Conservation (phyloP, 2,113 vertebrate species). For the Martes martes region DNA sequence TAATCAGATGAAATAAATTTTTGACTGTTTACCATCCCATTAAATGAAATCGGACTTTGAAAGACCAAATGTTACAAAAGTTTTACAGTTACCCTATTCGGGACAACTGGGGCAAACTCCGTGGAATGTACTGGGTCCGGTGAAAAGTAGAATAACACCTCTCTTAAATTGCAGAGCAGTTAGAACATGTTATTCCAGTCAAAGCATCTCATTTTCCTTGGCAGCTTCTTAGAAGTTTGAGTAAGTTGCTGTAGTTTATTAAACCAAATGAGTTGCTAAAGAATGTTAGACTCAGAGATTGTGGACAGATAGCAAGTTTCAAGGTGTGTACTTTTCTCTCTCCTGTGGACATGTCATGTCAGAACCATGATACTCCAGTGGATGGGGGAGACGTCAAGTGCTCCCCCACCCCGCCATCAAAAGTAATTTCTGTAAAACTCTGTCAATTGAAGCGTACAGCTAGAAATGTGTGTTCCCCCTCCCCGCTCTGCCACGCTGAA, state of each 20-base stretch:
- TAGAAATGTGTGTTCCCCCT: not conserved
- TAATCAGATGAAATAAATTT: not conserved
- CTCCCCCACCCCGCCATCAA: not conserved
- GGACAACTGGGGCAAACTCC: not conserved
- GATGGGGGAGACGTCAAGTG: not conserved
- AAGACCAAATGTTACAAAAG: not conserved
- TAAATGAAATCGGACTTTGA: not conserved
- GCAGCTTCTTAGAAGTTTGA: conserved; percentile 1
- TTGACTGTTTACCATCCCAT: not conserved
- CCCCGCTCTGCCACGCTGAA: not conserved
- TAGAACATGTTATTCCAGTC: not conserved
- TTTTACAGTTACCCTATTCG: not conserved
- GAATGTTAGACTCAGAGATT: not conserved
- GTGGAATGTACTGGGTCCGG: not conserved
- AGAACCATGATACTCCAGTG: not conserved
- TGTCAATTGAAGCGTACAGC: not conserved
- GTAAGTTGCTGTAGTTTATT: not conserved
- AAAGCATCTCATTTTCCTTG: conserved; percentile 16
- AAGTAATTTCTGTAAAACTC: not conserved
- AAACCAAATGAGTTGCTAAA: not conserved
- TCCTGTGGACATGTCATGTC: not conserved
- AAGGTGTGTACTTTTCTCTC: not conserved
- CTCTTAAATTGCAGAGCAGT: not conserved
- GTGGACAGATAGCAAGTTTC: not conserved
- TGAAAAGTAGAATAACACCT: not conserved